Conservation (phyloP, 2,113 vertebrate genomes). For the Dipodomys ordii region DNA sequence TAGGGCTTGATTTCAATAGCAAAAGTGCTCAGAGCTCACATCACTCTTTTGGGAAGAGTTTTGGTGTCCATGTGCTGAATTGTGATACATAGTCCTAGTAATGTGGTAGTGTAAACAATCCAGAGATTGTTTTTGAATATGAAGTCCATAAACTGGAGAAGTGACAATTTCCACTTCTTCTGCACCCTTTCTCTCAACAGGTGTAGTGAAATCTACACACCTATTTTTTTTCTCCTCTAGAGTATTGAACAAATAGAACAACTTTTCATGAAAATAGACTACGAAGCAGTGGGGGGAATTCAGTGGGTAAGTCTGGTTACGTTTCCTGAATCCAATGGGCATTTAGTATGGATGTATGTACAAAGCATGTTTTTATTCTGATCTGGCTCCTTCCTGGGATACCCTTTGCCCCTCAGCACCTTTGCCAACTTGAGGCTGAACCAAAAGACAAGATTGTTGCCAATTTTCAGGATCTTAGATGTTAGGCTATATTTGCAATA, state of each 20-base stretch:
- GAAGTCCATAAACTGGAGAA: slow-evolving; percentile 38
- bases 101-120: neutral
- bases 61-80: neutral
- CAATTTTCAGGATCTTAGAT: neutral
- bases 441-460: neutral
- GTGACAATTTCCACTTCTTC: neutral
- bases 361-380: neutral
- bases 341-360: neutral
- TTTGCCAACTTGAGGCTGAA: neutral
- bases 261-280: slow-evolving; percentile 90
- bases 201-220: neutral
- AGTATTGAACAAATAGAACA: slow-evolving; percentile 86
- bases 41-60: neutral
- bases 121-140: slow-evolving; percentile 33
- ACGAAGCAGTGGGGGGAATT: slow-evolving; percentile 85
- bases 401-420: neutral
- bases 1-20: neutral
- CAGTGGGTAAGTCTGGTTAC: slow-evolving; percentile 81
- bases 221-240: slow-evolving; percentile 71
- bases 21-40: neutral
- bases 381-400: neutral
- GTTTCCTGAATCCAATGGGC: slow-evolving; percentile 21
- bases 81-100: neutral
- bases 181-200: neutral
- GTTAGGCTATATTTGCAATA: neutral